Evolutionary conservation across 2,113 vertebrate species (phyloP).

Genomic region (Conger conger): DNA sequence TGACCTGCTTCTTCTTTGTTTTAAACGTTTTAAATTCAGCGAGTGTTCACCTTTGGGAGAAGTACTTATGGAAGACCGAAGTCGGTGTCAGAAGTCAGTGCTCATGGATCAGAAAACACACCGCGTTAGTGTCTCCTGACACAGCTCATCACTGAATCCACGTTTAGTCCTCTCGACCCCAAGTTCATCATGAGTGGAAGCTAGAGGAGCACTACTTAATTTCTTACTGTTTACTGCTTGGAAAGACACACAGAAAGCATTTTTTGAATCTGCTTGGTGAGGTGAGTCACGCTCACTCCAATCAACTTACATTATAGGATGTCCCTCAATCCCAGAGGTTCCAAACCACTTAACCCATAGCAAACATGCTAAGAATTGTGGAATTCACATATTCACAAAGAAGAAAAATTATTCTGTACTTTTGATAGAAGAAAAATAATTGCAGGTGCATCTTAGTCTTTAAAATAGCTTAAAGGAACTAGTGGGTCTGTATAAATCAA

Average conservation of each 20-base stretch:
- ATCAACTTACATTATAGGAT: background rate
- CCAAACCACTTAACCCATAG: background rate
- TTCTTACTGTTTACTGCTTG: background rate
- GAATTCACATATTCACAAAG: too few species aligned
- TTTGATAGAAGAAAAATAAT: too few species aligned
- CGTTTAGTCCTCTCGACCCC: background rate
- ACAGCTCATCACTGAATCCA: background rate
- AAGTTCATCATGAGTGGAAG: background rate
- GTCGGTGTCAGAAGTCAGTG: too few species aligned
- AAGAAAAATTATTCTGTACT: too few species aligned
- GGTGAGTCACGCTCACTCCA: background rate
- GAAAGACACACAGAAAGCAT: background rate
- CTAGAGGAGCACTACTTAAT: background rate
- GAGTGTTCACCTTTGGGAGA: background rate
- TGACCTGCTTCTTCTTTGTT: background rate
- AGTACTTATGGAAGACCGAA: background rate
- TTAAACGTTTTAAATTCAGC: background rate
- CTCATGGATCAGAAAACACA: too few species aligned
- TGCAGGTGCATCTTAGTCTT: too few species aligned
- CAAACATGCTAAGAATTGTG: background rate
- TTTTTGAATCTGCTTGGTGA: background rate
- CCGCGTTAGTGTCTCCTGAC: background rate
- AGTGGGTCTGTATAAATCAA: too few species aligned
- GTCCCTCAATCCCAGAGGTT: background rate
- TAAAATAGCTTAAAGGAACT: too few species aligned